Conservation (phyloP, 2,888 invertebrate genomes). For the Sminthurinus aureus region DNA sequence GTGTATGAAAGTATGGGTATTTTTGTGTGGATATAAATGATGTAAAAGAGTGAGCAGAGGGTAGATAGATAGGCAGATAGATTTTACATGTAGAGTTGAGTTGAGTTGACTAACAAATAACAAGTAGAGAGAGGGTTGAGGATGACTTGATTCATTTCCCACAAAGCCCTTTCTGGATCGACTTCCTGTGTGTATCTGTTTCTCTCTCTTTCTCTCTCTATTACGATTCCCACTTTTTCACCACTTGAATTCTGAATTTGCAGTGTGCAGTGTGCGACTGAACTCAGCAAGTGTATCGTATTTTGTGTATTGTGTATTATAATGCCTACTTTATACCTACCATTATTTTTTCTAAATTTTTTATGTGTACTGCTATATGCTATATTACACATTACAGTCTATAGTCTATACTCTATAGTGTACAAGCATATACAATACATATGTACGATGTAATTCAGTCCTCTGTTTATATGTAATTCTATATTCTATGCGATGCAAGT, state of each 20-base stretch:
- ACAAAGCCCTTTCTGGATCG: conserved; percentile 34
- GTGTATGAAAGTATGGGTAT: neutral
- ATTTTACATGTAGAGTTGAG: neutral
- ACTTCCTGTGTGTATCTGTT: conserved; percentile 28
- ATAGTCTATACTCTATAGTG: too few species aligned
- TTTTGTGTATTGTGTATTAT: too few species aligned
- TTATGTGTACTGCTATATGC: too few species aligned
- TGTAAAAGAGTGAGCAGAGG: too few species aligned
- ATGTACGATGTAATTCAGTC: too few species aligned
- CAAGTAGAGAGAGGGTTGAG: neutral
- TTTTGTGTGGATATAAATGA: neutral
- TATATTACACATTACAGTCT: too few species aligned
- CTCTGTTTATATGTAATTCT: too few species aligned
- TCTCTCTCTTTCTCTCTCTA: conserved; percentile 2
- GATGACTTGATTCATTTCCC: conserved; percentile 41
- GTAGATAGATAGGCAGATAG: neutral
- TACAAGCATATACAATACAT: too few species aligned
- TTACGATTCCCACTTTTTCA: neutral
- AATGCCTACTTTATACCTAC: too few species aligned
- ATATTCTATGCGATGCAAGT: too few species aligned
- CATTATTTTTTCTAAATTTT: too few species aligned
- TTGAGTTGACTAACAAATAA: neutral
- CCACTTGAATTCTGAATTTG: neutral
- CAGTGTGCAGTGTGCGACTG: neutral
- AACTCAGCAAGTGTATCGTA: too few species aligned